Evolutionary conservation across 1,140 invertebrate species (phyloP), one percentile per base, ranked within the genome.

Genomic region (Meteorus sp.): DNA sequence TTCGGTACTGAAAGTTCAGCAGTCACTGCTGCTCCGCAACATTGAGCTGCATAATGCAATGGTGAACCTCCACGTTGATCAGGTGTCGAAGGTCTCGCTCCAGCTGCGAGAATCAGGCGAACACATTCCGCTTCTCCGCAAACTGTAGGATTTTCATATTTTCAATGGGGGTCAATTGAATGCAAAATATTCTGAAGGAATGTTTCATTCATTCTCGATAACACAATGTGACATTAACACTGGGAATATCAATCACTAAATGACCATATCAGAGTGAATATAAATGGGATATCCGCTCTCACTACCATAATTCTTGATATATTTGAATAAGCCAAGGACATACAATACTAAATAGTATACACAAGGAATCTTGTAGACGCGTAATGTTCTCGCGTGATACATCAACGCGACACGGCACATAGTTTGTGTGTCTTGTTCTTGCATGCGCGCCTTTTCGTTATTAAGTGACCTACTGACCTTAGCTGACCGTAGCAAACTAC

Each of bases 21-120:
- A 59, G 89, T 88, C 7, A 85, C 86, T 3, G 86, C 86, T 13
- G 88, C 86, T 1, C 91, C 93, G 71, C 94, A 95, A 86, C 97
- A 95, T 77, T 98, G 95, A 15, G 95, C 94, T 0, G 96, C 95
- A 80, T 99, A 99, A 76, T 99, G 97, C 19, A 99, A 80, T 0
- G 97, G 95, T 69, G 91, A 94, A 7, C 96, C 97, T 3, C 93
- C 92, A 72, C 98, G 94, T 55, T 94, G 88, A 77, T 99, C 97
- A 0, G 93, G 87, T 0, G 89, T 90, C 0, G 90, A 89, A 9
- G 93, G 84, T 62, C 89, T 86, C 0, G 93, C 94, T 2, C 93
- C 93, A 0, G 89, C 86, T 1, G 89, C 86, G 47, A 97, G 77
- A 4, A 98, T 86, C 0, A 94, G 82, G 4, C 95, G 86, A 56